Evolutionary conservation across 2,888 invertebrate genomes (phyloP).

Genomic region (Brachypalpus laphriformis): DNA sequence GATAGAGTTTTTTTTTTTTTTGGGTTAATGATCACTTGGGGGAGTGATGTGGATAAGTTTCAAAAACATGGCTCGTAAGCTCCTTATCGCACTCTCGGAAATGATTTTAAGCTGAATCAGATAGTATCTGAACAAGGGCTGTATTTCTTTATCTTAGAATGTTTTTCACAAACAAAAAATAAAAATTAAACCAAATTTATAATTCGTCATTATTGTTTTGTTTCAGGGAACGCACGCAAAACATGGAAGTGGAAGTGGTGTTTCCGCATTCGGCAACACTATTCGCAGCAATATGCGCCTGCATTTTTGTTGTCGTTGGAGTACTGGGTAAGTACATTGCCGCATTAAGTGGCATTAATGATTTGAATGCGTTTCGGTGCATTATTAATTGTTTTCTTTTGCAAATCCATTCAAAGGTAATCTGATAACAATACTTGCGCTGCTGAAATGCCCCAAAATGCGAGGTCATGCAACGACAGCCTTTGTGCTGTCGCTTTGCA

Average conservation of each 20-base stretch:
- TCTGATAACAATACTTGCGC: constrained; percentile 90
- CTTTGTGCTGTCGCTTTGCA: constrained; percentile 93
- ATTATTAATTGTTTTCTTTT: constrained; percentile 31
- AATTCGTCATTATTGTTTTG: constrained; percentile 26
- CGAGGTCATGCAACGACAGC: constrained; percentile 93
- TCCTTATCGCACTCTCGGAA: constrained; percentile 21
- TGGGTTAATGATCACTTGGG: constrained; percentile 37
- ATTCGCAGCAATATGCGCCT: constrained; percentile 90
- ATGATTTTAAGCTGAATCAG: constrained; percentile 1
- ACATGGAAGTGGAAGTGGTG: constrained; percentile 76
- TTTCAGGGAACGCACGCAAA: constrained; percentile 38
- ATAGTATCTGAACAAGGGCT: neutral
- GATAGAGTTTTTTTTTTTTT: neutral
- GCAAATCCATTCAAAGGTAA: constrained; percentile 86
- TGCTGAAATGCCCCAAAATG: constrained; percentile 90
- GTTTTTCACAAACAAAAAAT: neutral
- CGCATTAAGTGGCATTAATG: neutral
- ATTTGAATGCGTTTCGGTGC: constrained; percentile 12
- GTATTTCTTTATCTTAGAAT: constrained; percentile 17
- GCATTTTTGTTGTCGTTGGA: constrained; percentile 90
- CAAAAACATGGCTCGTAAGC: neutral
- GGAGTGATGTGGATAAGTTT: neutral
- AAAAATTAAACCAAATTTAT: neutral
- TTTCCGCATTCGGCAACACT: constrained; percentile 90
- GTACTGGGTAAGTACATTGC: constrained; percentile 87